phyloP scores from a whole-genome alignment of 2,888 invertebrate genomes.

The Dasysyrphus tricinctus region DNA sequence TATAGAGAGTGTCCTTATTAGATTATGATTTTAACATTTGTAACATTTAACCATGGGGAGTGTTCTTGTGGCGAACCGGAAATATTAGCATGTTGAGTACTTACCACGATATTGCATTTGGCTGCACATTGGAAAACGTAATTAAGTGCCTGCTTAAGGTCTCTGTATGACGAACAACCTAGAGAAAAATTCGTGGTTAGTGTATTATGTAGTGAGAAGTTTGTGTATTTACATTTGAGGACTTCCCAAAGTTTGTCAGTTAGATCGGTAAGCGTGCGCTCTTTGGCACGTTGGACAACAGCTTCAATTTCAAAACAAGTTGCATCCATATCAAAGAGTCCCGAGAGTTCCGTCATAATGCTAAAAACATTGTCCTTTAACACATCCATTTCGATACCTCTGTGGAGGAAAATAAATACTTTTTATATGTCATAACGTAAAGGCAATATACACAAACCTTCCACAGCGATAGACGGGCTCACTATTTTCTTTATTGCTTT shows the following conservation, averaged over 20 bases:
- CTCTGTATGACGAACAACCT: constrained; percentile 82
- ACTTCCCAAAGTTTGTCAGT: constrained; percentile 83
- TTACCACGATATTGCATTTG: constrained; percentile 82
- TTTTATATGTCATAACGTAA: not conserved
- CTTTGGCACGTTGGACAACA: constrained; percentile 79
- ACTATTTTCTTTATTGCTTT: constrained; percentile 70
- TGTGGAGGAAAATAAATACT: not conserved
- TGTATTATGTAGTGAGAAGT: not conserved
- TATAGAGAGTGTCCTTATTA: constrained; percentile 47
- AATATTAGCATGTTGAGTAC: constrained; percentile 59
- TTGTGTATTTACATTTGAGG: constrained; percentile 79
- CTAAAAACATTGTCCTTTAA: constrained; percentile 80
- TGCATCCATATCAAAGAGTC: constrained; percentile 77
- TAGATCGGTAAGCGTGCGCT: constrained; percentile 79
- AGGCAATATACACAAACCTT: constrained; percentile 68
- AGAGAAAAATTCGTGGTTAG: constrained; percentile 1
- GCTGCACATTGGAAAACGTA: constrained; percentile 82
- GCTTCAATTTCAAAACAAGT: constrained; percentile 80
- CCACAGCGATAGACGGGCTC: constrained; percentile 81
- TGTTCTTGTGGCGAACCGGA: constrained; percentile 41
- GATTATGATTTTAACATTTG: constrained; percentile 51
- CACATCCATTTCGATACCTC: constrained; percentile 75
- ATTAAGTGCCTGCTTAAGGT: constrained; percentile 81
- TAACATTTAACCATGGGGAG: constrained; percentile 25
- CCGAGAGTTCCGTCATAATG: constrained; percentile 80